Evolutionary conservation across 1,140 invertebrate species (phyloP).

Genomic region (Drosophila tropicalis): DNA sequence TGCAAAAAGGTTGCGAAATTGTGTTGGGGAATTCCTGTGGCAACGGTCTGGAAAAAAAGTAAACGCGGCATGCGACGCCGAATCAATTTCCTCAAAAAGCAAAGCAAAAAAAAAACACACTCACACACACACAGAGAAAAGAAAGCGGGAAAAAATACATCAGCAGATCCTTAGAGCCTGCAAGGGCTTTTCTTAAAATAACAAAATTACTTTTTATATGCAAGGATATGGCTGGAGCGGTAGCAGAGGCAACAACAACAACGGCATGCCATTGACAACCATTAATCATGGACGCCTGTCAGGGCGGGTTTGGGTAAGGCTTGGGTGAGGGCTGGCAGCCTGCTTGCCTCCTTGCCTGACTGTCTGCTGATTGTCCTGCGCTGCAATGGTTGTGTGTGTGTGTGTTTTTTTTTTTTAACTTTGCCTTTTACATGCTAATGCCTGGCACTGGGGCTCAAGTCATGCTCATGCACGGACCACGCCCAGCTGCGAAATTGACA

Average conservation of each 20-base stretch:
- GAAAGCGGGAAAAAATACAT: conserved; percentile 1
- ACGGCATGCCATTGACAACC: conserved; percentile 81
- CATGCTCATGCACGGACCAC: conserved; percentile 65
- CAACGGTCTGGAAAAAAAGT: conserved; percentile 68
- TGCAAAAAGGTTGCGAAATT: conserved; percentile 77
- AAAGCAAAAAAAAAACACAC: conserved; percentile 29
- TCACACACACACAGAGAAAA: background rate
- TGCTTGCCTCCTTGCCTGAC: conserved; percentile 18
- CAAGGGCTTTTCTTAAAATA: conserved; percentile 77
- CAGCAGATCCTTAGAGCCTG: conserved; percentile 51
- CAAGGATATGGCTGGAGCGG: conserved; percentile 33
- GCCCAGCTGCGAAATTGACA: conserved; percentile 80
- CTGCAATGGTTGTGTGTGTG: conserved; percentile 44
- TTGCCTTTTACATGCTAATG: conserved; percentile 75
- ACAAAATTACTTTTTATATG: conserved; percentile 81
- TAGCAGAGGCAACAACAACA: conserved; percentile 33
- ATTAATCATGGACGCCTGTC: conserved; percentile 83
- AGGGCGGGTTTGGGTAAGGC: conserved; percentile 64
- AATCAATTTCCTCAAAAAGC: conserved; percentile 72
- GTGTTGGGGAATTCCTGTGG: conserved; percentile 77
- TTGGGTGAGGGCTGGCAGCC: conserved; percentile 16
- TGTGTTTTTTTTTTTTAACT: conserved; percentile 55
- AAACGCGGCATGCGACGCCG: conserved; percentile 53
- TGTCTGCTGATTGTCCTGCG: conserved; percentile 64
- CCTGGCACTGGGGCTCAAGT: conserved; percentile 71